Evolutionary conservation across 2,797 vertebrate genomes (phyloP), one percentile per base, ranked within the genome.

Genomic region (Caiman crocodilus): DNA sequence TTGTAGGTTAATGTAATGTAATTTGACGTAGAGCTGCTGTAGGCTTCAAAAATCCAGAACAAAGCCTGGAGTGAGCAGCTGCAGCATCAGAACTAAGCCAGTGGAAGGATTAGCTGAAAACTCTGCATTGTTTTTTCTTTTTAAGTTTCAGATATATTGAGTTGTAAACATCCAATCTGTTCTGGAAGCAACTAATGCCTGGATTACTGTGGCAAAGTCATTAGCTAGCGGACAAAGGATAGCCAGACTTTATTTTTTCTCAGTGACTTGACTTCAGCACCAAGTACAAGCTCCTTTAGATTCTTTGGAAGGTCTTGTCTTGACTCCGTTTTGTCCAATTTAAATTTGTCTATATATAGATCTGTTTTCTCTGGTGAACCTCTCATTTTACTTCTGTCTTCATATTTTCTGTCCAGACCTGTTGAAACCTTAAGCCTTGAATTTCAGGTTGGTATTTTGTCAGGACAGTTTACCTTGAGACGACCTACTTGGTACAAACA

Each of bases 41-140:
- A 85, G 83, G 79, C 92, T 96, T 93, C 94, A 87, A 94, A 95
- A 81, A 88, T 95, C 86, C 76, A 60, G 79, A 95, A 79, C 80
- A 92, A 79, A 95, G 88, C 85, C 79, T 95, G 87, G 76, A 94
- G 85, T 7, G 81, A 95, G 84, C 94, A 95, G 88, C 94, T 95
- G 94, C 95, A 76, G 91, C 91, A 42, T 42, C 42, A 92, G 79
- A 95, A 60, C 83, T 89, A 95, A 96, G 81, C 87, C 85, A 78
- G 25, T 86, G 90, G 89, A 94, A 60, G 82, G 83, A 82, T 93
- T 85, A 91, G 89, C 82, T 94, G 64, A 85, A 90, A 95, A 92
- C 87, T 42, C 79, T 90, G 69, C 25, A 11, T 63, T 95, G 42
- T 84, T 95, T 79, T 85, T 56, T 59, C 82, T 25, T 50, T 50